These are phyloP conservation scores for Busarellus nigricollis DNA, from an alignment of 2,797 vertebrate genomes.

Conservation along the genomic window DNA sequence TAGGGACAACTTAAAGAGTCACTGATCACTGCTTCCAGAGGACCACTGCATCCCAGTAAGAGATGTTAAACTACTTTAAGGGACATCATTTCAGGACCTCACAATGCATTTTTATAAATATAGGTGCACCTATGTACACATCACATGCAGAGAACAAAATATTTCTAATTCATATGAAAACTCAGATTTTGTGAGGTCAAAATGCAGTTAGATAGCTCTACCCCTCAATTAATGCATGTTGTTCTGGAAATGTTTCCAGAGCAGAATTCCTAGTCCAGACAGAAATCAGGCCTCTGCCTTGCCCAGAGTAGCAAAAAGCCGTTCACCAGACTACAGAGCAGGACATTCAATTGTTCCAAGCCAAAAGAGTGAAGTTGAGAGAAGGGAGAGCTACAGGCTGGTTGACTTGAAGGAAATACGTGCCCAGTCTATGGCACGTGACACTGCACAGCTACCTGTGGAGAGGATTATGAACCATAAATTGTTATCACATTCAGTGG, in stretches of 20 bases:
- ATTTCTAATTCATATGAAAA: neutral
- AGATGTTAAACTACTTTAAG: neutral
- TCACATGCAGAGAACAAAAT: neutral
- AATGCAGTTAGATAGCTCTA: neutral
- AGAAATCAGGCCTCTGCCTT: neutral
- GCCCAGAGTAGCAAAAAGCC: neutral
- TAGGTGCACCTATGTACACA: neutral
- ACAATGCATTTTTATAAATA: neutral
- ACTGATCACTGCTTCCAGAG: neutral
- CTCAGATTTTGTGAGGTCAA: neutral
- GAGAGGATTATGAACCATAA: neutral
- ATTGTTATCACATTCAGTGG: neutral
- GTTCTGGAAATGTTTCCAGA: neutral
- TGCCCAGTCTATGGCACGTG: neutral
- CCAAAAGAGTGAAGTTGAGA: neutral
- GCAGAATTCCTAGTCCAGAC: neutral
- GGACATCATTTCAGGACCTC: neutral
- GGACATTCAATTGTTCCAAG: neutral
- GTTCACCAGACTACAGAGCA: neutral
- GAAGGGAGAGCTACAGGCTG: neutral
- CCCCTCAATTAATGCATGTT: neutral
- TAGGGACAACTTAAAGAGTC: neutral
- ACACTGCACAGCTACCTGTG: neutral
- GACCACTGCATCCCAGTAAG: neutral
- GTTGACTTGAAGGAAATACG: neutral